These are phyloP conservation scores for Drosophila yooni DNA, from an alignment of 2,888 invertebrate species.

Conservation along the genomic window DNA sequence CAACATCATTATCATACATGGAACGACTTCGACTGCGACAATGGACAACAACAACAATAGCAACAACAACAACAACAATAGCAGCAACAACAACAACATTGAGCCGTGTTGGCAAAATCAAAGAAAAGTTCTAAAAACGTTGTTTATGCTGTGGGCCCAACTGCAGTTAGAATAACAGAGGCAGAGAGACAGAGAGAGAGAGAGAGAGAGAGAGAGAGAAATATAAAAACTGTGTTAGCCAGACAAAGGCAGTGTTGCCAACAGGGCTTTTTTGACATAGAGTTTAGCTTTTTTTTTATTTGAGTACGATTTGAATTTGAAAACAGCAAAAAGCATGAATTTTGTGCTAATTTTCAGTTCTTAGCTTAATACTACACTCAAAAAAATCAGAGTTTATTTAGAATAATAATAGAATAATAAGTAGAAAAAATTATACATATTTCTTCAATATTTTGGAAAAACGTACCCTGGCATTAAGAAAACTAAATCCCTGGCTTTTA, in stretches of 20 bases:
- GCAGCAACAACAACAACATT: slow-evolving; percentile 27
- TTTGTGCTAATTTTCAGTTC: background rate
- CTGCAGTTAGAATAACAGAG: background rate
- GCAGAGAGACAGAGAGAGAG: background rate
- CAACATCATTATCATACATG: slow-evolving; percentile 80
- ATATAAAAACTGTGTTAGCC: background rate
- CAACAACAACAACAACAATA: slow-evolving; percentile 25
- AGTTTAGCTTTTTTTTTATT: background rate
- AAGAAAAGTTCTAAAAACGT: slow-evolving; percentile 70
- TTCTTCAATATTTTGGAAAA: too few relatives aligned
- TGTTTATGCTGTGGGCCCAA: slow-evolving; percentile 45
- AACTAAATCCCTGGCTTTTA: too few relatives aligned
- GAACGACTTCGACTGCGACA: slow-evolving; percentile 29
- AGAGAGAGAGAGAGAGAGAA: background rate
- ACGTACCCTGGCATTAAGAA: too few relatives aligned
- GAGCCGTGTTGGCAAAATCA: slow-evolving; percentile 68
- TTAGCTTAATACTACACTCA: background rate
- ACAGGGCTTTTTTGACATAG: background rate
- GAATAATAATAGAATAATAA: too few relatives aligned
- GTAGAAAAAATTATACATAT: too few relatives aligned
- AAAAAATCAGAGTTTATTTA: background rate
- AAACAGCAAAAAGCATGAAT: background rate
- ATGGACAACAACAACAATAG: slow-evolving; percentile 54
- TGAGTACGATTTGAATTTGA: background rate
- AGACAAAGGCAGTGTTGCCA: background rate